Percentiles rank a stretch among this genome's conserved stretches.
Conservation (phyloP, 2,113 vertebrate genomes). For the Eurypyga helias region DNA sequence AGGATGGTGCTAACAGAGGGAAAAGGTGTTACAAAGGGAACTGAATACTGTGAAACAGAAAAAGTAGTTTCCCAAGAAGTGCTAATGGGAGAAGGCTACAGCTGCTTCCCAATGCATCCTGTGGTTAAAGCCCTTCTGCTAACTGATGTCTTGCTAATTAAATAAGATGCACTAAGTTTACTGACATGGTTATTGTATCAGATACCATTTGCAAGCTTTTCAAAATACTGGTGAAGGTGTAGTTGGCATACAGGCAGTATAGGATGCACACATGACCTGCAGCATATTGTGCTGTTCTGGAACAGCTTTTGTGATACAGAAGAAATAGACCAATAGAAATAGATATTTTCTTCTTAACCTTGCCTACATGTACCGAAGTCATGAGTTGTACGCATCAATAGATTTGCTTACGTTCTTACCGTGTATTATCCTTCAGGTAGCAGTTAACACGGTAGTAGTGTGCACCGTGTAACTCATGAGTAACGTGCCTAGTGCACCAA, state of each 20-base stretch:
- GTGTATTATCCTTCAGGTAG: neutral
- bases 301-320: neutral
- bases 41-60: neutral
- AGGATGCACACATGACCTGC: neutral
- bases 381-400: neutral
- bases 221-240: neutral
- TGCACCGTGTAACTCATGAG: neutral
- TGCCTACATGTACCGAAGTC: neutral
- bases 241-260: neutral
- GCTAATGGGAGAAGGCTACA: neutral
- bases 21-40: neutral
- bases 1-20: neutral
- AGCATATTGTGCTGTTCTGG: neutral
- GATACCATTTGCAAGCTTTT: neutral
- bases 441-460: accelerated
- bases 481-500: neutral
- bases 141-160: neutral
- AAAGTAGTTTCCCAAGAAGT: neutral
- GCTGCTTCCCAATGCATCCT: neutral
- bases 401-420: neutral
- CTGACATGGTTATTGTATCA: neutral
- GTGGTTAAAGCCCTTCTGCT: neutral
- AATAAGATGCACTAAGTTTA: neutral
- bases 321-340: neutral
- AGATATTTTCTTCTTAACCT: neutral